Percentiles rank a stretch among this genome's conserved stretches.
Evolutionary conservation across 2,113 vertebrate genomes (phyloP).

Genomic region (Dicaeum eximium): DNA sequence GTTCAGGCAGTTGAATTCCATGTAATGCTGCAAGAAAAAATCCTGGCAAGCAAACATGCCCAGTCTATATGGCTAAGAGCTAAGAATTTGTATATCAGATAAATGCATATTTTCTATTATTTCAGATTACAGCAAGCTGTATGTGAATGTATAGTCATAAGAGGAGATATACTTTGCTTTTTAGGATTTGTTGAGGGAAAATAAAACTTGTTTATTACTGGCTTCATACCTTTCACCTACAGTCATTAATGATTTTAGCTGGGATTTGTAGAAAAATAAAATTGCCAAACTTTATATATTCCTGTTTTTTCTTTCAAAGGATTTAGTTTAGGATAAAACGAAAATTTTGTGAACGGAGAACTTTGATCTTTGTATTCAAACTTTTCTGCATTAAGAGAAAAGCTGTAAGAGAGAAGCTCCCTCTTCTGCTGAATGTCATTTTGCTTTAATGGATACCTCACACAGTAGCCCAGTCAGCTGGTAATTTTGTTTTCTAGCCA

Average conservation of each 20-base stretch:
- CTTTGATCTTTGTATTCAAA: neutral
- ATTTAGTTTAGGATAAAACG: neutral
- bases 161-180: neutral
- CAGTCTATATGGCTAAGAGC: neutral
- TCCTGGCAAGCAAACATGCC: neutral
- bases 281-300: neutral
- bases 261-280: neutral
- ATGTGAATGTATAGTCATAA: neutral
- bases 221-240: neutral
- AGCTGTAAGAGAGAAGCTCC: neutral
- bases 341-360: neutral
- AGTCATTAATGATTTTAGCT: neutral
- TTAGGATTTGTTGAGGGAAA: neutral
- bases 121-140: neutral
- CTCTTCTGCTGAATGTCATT: neutral
- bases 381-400: neutral
- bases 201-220: neutral
- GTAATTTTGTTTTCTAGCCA: neutral
- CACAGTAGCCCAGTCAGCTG: neutral
- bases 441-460: neutral
- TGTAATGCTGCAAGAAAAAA: neutral
- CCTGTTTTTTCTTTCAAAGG: neutral
- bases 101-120: neutral
- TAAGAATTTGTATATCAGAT: neutral
- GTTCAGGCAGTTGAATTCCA: neutral